Evolutionary conservation across 2,888 invertebrate species (phyloP).

Genomic region (Eupithecia inturbata): DNA sequence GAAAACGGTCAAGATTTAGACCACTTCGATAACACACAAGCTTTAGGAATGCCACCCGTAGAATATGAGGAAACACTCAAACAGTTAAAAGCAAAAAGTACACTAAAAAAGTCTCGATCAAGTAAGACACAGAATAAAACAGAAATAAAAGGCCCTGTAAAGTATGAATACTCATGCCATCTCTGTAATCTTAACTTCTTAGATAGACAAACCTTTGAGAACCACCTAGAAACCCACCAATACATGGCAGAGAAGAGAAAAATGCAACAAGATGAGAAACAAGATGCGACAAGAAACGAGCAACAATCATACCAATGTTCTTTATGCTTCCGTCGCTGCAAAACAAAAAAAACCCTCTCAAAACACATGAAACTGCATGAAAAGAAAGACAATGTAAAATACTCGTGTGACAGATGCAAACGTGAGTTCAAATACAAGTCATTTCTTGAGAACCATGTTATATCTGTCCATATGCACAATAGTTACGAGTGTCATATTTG

Average conservation of each 20-base stretch:
- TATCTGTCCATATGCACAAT: conserved; percentile 73
- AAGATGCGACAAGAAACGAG: no score
- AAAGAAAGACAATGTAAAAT: conserved; percentile 56
- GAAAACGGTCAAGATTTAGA: conserved; percentile 34
- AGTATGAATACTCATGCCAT: conserved; percentile 14
- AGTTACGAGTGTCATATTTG: conserved; percentile 79
- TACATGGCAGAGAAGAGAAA: neutral
- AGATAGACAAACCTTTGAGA: neutral
- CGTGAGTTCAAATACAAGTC: conserved; percentile 83
- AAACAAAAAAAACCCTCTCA: conserved; percentile 60
- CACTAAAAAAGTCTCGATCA: conserved; percentile 19
- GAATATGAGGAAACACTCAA: conserved; percentile 36
- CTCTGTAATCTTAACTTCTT: conserved; percentile 18
- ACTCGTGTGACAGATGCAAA: conserved; percentile 68
- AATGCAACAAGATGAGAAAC: no score
- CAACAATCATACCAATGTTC: conserved; percentile 59
- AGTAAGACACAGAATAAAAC: conserved; percentile 20
- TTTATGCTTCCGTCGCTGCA: conserved; percentile 69
- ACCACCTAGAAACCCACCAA: conserved; percentile 18
- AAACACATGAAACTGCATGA: conserved; percentile 67
- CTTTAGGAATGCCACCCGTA: conserved; percentile 21
- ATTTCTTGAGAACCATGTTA: conserved; percentile 80
- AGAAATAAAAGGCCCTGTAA: neutral
- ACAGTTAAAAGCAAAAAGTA: conserved; percentile 44
- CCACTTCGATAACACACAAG: conserved; percentile 44